Evolutionary conservation across 2,113 vertebrate species (phyloP).

Genomic region (Clarias macrocephalus): DNA sequence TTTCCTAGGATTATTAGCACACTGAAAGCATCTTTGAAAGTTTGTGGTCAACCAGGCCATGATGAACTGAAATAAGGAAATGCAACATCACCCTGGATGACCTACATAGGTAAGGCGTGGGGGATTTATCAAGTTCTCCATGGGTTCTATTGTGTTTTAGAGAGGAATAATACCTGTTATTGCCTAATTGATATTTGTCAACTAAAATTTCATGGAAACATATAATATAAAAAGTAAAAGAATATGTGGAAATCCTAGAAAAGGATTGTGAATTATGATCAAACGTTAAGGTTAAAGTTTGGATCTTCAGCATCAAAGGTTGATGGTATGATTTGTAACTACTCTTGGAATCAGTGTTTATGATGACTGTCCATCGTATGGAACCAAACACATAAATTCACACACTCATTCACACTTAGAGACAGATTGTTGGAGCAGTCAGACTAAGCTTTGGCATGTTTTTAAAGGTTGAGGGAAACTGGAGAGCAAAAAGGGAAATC

Average conservation of each 20-base stretch:
- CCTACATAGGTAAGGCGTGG: background rate
- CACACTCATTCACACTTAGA: background rate
- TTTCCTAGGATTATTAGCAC: background rate
- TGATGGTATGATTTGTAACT: background rate
- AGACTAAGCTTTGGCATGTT: background rate
- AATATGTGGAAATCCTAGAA: background rate
- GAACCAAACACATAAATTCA: background rate
- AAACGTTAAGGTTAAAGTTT: background rate
- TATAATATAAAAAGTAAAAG: background rate
- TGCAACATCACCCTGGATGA: background rate
- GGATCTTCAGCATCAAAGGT: background rate
- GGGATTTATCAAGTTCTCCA: background rate
- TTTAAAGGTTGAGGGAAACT: background rate
- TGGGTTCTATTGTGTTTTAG: background rate
- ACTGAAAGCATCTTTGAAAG: background rate
- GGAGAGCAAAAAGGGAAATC: background rate
- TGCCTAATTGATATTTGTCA: background rate
- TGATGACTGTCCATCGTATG: background rate
- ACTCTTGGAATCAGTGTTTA: background rate
- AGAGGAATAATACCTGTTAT: background rate
- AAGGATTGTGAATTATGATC: background rate
- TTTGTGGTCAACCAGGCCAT: background rate
- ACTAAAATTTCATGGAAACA: background rate
- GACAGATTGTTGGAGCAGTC: background rate
- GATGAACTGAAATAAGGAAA: constrained; percentile 7